Conservation (phyloP, 2,888 invertebrate species). For the Drosophila merina region DNA sequence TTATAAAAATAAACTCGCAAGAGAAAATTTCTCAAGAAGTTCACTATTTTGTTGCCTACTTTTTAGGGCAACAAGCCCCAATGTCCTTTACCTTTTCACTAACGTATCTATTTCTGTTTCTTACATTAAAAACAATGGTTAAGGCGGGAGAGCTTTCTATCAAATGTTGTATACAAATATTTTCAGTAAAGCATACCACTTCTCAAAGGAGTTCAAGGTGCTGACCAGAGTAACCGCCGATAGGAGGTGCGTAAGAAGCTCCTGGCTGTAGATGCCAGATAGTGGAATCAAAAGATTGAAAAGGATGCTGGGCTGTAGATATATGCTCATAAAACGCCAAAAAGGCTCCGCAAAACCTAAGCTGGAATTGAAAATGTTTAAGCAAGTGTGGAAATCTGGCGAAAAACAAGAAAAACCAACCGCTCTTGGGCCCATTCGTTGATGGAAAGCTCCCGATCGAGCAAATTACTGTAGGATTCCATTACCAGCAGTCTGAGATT, state of each 20-base stretch:
- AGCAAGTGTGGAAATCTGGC: background rate
- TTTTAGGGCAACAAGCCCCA: background rate
- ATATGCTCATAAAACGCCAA: constrained; percentile 54
- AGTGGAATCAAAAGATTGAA: constrained; percentile 70
- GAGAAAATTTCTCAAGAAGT: too few species aligned
- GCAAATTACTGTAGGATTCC: constrained; percentile 43
- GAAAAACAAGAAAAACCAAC: constrained; percentile 32
- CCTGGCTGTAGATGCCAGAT: constrained; percentile 63
- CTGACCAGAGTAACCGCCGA: constrained; percentile 60
- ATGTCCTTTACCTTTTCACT: background rate
- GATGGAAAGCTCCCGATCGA: constrained; percentile 55
- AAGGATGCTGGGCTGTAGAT: constrained; percentile 55
- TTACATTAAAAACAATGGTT: background rate
- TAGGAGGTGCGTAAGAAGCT: constrained; percentile 64
- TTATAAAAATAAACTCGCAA: too few species aligned
- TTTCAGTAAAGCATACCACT: constrained; percentile 62
- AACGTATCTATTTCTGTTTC: background rate
- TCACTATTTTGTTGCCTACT: background rate
- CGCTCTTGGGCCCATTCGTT: constrained; percentile 68
- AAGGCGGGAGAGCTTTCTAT: background rate
- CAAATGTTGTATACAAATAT: background rate
- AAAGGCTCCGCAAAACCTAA: constrained; percentile 47
- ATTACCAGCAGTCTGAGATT: constrained; percentile 14
- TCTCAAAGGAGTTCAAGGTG: constrained; percentile 65
- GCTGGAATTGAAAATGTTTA: constrained; percentile 34